These are phyloP conservation scores for Eucriotettix oculatus DNA, from an alignment of 2,888 invertebrate genomes.

Conservation along the genomic window DNA sequence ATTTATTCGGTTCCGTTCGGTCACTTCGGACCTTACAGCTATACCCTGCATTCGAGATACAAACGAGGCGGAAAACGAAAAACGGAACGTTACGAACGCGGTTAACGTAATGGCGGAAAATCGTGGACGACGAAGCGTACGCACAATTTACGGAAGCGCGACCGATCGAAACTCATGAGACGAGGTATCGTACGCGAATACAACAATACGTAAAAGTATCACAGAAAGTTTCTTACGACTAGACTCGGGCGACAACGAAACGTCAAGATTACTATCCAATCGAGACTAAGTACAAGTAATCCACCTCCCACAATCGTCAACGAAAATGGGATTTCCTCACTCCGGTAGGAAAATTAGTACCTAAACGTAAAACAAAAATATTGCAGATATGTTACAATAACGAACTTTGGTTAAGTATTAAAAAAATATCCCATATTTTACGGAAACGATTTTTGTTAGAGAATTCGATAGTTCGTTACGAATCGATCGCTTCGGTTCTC, in stretches of 20 bases:
- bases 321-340: not conserved
- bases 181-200: slow-evolving; percentile 8
- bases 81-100: not conserved
- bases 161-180: slow-evolving; percentile 6
- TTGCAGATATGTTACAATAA: not conserved
- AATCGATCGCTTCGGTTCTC: too few relatives aligned
- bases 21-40: too few relatives aligned
- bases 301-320: not conserved
- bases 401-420: not conserved
- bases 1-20: too few relatives aligned
- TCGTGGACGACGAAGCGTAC: not conserved
- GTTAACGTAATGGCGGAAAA: not conserved
- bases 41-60: not conserved
- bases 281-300: not conserved
- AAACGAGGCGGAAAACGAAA: not conserved
- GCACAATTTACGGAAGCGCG: not conserved
- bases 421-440: not conserved
- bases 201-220: slow-evolving; percentile 16
- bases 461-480: too few relatives aligned
- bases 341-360: not conserved
- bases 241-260: slow-evolving; percentile 16
- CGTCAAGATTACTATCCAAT: not conserved
- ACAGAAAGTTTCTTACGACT: slow-evolving; percentile 20
- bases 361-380: not conserved
- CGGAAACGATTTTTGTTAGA: not conserved